Base-by-base conservation (phyloP, 2,113 vertebrate species). In the Spheniscus mendiculus region DNA sequence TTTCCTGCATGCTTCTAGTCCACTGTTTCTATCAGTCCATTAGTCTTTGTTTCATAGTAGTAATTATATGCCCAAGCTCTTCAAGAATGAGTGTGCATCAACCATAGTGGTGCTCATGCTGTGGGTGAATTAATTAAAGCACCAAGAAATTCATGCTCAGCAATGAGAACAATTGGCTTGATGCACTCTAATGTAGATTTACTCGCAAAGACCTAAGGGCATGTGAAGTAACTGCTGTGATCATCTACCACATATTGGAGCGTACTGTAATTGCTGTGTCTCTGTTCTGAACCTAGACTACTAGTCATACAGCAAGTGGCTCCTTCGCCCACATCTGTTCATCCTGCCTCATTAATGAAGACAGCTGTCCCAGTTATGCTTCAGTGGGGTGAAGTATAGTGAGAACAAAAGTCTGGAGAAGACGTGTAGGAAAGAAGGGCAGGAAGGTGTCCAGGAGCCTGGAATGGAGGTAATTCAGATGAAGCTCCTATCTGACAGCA, bases 91-190 rank as follows among this genome's bases (percentile, higher is more conserved):
- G 36, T 4, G 36, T 21, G 47, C 91, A 45, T 92, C 82, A 32
- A 73, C 40, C 58, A 45, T 83, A 25, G 81, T 3, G 15, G 36
- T 9, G 29, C 49, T 88, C 81, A 30, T 13, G 71, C 95, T 88
- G 91, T 12, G 79, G 66, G 45, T 94, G 94, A 95, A 92, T 96
- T 96, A 89, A 97, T 97, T 96, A 95, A 91, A 96, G 67, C 80
- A 40, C 79, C 18, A 42, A 94, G 87, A 86, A 76, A 93, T 42
- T 53, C 63, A 49, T 84, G 88, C 86, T 93, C 86, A 90, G 92
- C 78, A 45, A 83, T 4, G 18, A 73, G 79, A 95, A 76, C 65
- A 53, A 77, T 73, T 85, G 91, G 52, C 88, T 87, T 40, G 73
- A 53, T 85, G 66, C 77, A 61, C 82, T 93, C 9, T 89, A 63